phyloP scores from a whole-genome alignment of 1,140 invertebrate genomes.

The Drosophila repletoides region DNA sequence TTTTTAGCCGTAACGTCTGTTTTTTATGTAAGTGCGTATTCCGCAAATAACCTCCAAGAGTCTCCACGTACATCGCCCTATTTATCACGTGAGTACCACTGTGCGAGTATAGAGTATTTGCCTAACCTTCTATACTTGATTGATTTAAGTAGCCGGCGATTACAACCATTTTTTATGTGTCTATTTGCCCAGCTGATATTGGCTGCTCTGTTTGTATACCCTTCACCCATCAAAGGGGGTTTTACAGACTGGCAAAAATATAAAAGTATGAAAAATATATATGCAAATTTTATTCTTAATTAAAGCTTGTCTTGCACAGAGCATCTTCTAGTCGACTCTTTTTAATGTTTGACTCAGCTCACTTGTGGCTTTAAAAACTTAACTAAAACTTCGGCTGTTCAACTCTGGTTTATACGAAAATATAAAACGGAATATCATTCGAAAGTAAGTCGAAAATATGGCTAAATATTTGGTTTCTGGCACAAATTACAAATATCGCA shows the following conservation, averaged over 20 bases:
- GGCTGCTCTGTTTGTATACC: background rate
- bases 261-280: too few species aligned
- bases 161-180: background rate
- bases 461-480: too few species aligned
- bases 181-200: slow-evolving; percentile 38
- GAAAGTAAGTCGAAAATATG: too few species aligned
- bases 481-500: background rate
- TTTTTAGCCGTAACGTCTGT: slow-evolving; percentile 11
- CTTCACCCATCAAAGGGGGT: too few species aligned
- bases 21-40: slow-evolving; percentile 2
- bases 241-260: too few species aligned
- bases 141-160: slow-evolving; percentile 24
- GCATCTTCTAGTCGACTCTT: too few species aligned
- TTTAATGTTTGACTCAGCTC: background rate
- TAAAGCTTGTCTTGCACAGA: too few species aligned
- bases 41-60: background rate
- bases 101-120: background rate
- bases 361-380: background rate
- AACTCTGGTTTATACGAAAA: background rate
- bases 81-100: slow-evolving; percentile 32
- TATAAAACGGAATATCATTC: background rate
- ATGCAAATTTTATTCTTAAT: too few species aligned
- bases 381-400: slow-evolving; percentile 8
- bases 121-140: background rate
- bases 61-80: background rate